Conservation (phyloP, 1,140 invertebrate genomes). For the Hestina assimilis region DNA sequence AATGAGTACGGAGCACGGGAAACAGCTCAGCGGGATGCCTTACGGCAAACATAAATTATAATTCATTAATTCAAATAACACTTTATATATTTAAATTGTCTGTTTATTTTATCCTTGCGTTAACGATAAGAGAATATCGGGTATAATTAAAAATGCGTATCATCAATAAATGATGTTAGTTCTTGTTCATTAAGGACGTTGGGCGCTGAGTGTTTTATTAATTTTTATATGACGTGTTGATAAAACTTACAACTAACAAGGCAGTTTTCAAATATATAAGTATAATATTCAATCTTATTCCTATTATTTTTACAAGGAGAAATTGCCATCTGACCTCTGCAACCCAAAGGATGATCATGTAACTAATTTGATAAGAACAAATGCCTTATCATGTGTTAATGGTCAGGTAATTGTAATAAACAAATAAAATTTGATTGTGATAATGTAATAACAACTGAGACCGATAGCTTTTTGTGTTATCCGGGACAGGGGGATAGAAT, state of each 20-base stretch:
- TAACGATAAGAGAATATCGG: slow-evolving; percentile 72
- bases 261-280: too few relatives aligned
- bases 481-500: too few relatives aligned
- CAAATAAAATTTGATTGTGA: too few relatives aligned
- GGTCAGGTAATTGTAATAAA: too few relatives aligned
- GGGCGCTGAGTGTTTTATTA: slow-evolving; percentile 52
- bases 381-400: too few relatives aligned
- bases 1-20: slow-evolving; percentile 21
- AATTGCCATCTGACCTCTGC: too few relatives aligned
- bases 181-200: slow-evolving; percentile 51
- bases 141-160: slow-evolving; percentile 68
- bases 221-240: slow-evolving; percentile 28
- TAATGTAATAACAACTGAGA: too few relatives aligned
- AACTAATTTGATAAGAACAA: too few relatives aligned
- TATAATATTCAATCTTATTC: too few relatives aligned
- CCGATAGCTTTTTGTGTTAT: too few relatives aligned
- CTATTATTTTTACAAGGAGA: too few relatives aligned
- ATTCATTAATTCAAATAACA: slow-evolving; percentile 71
- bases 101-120: slow-evolving; percentile 47
- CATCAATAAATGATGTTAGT: slow-evolving; percentile 53
- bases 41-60: slow-evolving; percentile 51
- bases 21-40: slow-evolving; percentile 48
- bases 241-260: neutral
- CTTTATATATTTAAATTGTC: slow-evolving; percentile 51
- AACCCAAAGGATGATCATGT: too few relatives aligned